Evolutionary conservation across 2,797 vertebrate species (phyloP), one percentile per base, ranked within the genome.

Genomic region (Helicolenus hilgendorfi): DNA sequence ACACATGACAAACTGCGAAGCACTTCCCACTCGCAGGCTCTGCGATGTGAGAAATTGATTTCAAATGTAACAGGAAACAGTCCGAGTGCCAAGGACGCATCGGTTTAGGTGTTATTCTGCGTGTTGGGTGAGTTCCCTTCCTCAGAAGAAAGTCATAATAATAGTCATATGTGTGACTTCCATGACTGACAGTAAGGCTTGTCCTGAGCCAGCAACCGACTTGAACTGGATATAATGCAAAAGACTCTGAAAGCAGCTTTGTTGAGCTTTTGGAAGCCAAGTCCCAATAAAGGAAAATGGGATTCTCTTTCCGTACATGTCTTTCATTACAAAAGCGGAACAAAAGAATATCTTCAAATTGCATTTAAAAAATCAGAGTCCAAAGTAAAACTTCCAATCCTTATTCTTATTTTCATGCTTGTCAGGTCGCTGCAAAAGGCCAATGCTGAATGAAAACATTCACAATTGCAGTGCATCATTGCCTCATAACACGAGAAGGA

Each of bases 381-480:
- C 56, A 78, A 80, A 90, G 35, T 64, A 79, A 84, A 91, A 74
- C 60, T 82, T 53, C 49, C 72, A 85, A 62, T 87, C 65, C 53
- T 26, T 38, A 45, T 87, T 24, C 60, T 72, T 77, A 81, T 88
- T 87, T 89, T 72, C 88, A 92, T 90, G 83, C 89, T 87, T 87
- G 92, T 93, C 91, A 89, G 78, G 77, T 69, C 26, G 4, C 67
- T 81, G 83, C 56, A 71, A 78, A 90, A 86, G 65, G 63, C 70
- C 85, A 81, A 6, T 2, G 29, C 53, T 89, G 85, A 94, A 89
- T 80, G 58, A 90, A 87, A 85, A 93, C 81, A 89, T 87, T 92
- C 55, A 18, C 84, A 33, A 69, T 84, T 41, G 4, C 72, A 67
- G 49, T 69, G 77, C 70, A 84, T 71, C 69, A 62, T 65, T 73